A percentile compares a stretch with the other conserved stretches of the same genome.
phyloP scores from a whole-genome alignment of 2,888 invertebrate species.

The Drosophila aldrichi region DNA sequence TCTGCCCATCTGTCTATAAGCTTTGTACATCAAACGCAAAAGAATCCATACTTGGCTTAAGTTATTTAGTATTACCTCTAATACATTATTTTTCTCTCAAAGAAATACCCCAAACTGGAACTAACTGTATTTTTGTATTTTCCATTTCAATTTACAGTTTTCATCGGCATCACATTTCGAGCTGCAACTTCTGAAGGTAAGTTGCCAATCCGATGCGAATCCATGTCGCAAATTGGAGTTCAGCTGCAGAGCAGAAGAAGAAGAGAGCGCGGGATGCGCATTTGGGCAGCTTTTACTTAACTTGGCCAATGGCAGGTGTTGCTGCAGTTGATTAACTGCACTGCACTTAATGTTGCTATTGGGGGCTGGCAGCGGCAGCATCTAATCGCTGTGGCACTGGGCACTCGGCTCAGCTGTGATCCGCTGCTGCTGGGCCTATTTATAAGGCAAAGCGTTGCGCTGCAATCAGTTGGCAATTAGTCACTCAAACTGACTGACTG shows the following conservation, averaged over 20 bases:
- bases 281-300: conserved; percentile 2
- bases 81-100: background rate
- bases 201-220: conserved; percentile 12
- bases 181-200: conserved; percentile 47
- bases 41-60: no score
- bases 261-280: background rate
- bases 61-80: background rate
- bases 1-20: no score
- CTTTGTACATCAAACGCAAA: background rate
- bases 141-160: conserved; percentile 35
- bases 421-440: conserved; percentile 51
- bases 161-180: conserved; percentile 19
- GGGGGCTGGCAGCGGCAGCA: conserved; percentile 20
- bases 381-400: conserved; percentile 29
- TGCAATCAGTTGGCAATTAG: conserved; percentile 73
- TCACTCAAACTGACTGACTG: conserved; percentile 68
- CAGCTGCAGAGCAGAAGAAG: background rate
- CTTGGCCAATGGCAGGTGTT: conserved; percentile 51
- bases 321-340: conserved; percentile 16
- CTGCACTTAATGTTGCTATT: conserved; percentile 17
- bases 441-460: conserved; percentile 53
- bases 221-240: background rate
- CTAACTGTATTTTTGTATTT: conserved; percentile 27
- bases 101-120: background rate
- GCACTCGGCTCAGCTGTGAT: conserved; percentile 27